Evolutionary conservation across 2,797 vertebrate genomes (phyloP), one percentile per base, ranked within the genome.

Genomic region (Pyrrhura leucotis): DNA sequence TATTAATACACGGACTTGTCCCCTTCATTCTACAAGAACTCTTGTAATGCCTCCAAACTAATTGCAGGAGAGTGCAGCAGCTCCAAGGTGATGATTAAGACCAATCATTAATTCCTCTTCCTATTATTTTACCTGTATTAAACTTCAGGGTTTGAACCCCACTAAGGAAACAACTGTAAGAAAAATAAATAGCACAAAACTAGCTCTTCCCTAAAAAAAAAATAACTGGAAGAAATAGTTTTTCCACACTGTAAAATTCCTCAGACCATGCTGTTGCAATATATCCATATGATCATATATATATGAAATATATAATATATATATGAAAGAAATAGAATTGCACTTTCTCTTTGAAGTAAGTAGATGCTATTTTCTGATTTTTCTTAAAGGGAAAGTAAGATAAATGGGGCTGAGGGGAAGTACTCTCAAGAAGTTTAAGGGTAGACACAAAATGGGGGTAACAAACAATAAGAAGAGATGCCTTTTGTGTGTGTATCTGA

Each of bases 1-100:
- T 90, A 92, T 90, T 80, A 95, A 92, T 74, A 91, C 65, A 65
- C 14, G 58, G 84, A 37, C 50, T 92, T 88, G 81, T 62, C 68
- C 89, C 76, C 50, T 95, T 92, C 86, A 56, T 80, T 95, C 81
- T 76, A 76, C 84, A 89, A 94, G 78, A 92, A 82, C 85, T 86
- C 88, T 85, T 84, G 42, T 81, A 91, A 88, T 91, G 76, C 89
- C 89, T 96, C 82, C 89, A 77, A 37, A 93, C 95, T 96, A 96
- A 97, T 75, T 83, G 89, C 81, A 92, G 42, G 20, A 92, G 78
- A 93, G 68, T 80, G 78, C 90, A 89, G 87, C 72, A 93, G 92
- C 89, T 89, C 92, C 68, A 89, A 96, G 77, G 92, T 85, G 78
- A 92, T 95, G 62, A 93, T 88, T 90, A 91, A 84, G 77, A 94